Evolutionary conservation across 2,797 vertebrate species (phyloP).

Genomic region (Erpetoichthys calabaricus): DNA sequence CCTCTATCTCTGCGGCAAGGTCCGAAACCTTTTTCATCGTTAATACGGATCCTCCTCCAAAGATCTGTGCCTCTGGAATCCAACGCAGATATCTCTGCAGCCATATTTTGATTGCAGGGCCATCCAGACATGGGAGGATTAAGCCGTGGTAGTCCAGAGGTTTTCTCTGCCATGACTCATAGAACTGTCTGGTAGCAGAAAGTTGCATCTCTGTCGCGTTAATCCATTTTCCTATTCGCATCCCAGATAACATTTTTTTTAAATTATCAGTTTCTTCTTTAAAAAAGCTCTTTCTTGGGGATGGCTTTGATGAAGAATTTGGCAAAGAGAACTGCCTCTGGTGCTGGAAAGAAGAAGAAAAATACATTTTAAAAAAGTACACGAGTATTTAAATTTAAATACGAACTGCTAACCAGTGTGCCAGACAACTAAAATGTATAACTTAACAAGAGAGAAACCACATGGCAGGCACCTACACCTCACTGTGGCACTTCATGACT

Average conservation of each 20-base stretch:
- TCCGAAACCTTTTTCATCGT: constrained; percentile 51
- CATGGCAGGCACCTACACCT: too few species aligned
- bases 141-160: constrained; percentile 60
- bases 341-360: constrained; percentile 39
- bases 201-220: constrained; percentile 55
- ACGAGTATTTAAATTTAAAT: too few species aligned
- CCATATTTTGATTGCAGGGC: constrained; percentile 63
- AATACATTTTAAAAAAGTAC: not conserved
- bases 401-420: too few species aligned
- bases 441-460: too few species aligned
- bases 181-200: constrained; percentile 50
- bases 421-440: too few species aligned
- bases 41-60: constrained; percentile 54
- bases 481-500: too few species aligned
- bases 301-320: constrained; percentile 51
- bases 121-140: constrained; percentile 57
- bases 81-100: constrained; percentile 71
- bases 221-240: constrained; percentile 68
- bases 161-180: constrained; percentile 60
- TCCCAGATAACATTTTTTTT: constrained; percentile 69
- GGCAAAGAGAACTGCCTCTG: constrained; percentile 72
- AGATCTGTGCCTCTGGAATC: constrained; percentile 70
- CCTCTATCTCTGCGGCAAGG: constrained; percentile 55
- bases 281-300: constrained; percentile 69
- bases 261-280: constrained; percentile 71